Evolutionary conservation across 2,113 vertebrate genomes (phyloP).

Genomic region (Psittacara wagleri): DNA sequence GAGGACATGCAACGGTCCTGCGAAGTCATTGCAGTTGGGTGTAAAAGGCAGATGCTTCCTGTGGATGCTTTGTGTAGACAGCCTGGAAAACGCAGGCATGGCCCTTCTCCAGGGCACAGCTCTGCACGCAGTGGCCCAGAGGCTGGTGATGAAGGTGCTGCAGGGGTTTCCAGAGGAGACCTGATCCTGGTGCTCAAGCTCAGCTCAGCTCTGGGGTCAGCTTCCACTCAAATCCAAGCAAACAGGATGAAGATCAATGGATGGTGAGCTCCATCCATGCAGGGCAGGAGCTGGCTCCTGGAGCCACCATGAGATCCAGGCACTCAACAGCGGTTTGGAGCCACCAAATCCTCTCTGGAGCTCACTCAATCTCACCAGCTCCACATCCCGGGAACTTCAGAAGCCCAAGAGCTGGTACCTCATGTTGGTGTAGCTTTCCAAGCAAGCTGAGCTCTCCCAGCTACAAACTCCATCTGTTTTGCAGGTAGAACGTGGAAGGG

Average conservation of each 20-base stretch:
- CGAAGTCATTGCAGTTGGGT: neutral
- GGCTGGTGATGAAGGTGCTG: neutral
- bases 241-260: neutral
- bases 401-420: neutral
- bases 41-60: neutral
- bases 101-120: neutral
- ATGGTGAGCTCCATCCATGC: neutral
- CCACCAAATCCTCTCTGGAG: neutral
- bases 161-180: neutral
- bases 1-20: neutral
- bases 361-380: neutral
- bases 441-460: neutral
- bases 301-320: rapidly evolving
- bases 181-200: no score
- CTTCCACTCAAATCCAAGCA: neutral
- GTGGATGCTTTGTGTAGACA: neutral
- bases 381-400: neutral
- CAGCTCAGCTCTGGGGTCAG: neutral
- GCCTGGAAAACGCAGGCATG: neutral
- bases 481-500: neutral
- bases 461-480: neutral
- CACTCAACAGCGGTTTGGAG: neutral
- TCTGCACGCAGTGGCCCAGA: neutral
- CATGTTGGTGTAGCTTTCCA: rapidly evolving
- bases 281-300: neutral